Percentiles rank a stretch among this genome's conserved stretches.
Conservation (phyloP, 1,140 invertebrate species). For the Panagrolaimus sp. region DNA sequence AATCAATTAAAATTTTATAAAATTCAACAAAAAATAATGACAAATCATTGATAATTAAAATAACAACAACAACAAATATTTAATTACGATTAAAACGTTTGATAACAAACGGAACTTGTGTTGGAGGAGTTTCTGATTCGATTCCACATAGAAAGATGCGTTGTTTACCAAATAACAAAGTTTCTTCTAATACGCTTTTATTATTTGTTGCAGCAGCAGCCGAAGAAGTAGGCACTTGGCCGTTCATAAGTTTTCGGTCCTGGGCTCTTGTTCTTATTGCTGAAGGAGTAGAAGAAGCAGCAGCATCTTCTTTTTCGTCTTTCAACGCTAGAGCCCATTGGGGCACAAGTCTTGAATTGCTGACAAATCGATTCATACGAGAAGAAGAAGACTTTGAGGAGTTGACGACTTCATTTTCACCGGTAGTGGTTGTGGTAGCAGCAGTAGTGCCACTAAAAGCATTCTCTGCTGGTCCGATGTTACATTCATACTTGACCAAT, state of each 20-base stretch:
- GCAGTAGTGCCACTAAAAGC: too few relatives aligned
- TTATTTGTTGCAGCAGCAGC: too few relatives aligned
- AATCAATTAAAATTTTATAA: not conserved
- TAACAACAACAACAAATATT: conserved; percentile 27
- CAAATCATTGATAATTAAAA: not conserved
- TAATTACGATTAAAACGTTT: conserved; percentile 23
- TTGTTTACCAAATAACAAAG: not conserved
- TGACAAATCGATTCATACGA: conserved; percentile 3
- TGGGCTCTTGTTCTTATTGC: too few relatives aligned
- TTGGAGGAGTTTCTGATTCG: conserved; percentile 2
- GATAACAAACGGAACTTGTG: conserved; percentile 16
- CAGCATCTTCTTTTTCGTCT: not conserved
- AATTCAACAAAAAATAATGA: conserved; percentile 13
- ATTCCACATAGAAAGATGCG: not conserved
- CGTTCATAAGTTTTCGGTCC: too few relatives aligned
- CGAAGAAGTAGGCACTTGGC: too few relatives aligned
- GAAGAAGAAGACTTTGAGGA: not conserved
- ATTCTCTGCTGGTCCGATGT: not conserved
- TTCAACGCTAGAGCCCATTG: conserved; percentile 1
- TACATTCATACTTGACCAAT: conserved; percentile 9
- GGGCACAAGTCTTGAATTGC: not conserved
- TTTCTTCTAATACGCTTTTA: not conserved
- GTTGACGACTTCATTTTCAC: too few relatives aligned
- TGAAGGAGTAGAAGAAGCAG: too few relatives aligned
- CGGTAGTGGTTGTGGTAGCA: too few relatives aligned